Evolutionary conservation across 1,140 invertebrate genomes (phyloP).

Genomic region (Drosophila sechellia): DNA sequence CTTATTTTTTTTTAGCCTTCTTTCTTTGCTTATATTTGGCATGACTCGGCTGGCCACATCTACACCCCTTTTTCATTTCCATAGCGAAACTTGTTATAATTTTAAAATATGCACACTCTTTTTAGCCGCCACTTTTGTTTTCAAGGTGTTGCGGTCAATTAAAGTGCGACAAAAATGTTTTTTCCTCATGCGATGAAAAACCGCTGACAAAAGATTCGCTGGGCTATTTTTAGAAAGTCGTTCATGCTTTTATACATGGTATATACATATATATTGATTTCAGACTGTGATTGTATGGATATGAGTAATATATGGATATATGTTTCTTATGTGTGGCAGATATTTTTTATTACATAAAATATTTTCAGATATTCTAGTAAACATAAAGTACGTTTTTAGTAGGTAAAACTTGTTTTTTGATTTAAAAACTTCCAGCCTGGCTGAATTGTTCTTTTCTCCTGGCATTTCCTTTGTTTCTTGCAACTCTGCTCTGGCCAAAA

Average conservation of each 20-base stretch:
- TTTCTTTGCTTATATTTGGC: conserved; percentile 60
- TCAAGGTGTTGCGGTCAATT: conserved; percentile 69
- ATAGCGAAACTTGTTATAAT: conserved; percentile 74
- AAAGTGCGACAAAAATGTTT: conserved; percentile 49
- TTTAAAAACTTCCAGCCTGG: not conserved
- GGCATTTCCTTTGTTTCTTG: conserved; percentile 10
- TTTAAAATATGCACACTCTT: conserved; percentile 70
- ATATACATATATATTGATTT: not conserved
- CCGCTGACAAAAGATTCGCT: conserved; percentile 45
- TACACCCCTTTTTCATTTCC: conserved; percentile 42
- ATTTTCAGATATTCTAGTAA: too few species aligned
- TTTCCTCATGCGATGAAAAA: conserved; percentile 34
- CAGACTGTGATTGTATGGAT: not conserved
- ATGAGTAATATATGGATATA: not conserved
- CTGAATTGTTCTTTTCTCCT: conserved; percentile 20
- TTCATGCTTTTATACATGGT: conserved; percentile 31
- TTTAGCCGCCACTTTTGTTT: conserved; percentile 29
- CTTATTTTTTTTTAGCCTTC: conserved; percentile 71
- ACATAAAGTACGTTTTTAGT: too few species aligned
- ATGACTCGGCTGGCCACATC: conserved; percentile 24
- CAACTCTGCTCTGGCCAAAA: conserved; percentile 14
- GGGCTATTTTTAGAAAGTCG: conserved; percentile 55
- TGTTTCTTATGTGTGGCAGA: too few species aligned
- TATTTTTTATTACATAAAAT: too few species aligned
- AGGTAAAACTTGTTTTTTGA: too few species aligned